Evolutionary conservation across 2,797 vertebrate species (phyloP), one percentile per base, ranked within the genome.

Genomic region (Oryzias sinensis): DNA sequence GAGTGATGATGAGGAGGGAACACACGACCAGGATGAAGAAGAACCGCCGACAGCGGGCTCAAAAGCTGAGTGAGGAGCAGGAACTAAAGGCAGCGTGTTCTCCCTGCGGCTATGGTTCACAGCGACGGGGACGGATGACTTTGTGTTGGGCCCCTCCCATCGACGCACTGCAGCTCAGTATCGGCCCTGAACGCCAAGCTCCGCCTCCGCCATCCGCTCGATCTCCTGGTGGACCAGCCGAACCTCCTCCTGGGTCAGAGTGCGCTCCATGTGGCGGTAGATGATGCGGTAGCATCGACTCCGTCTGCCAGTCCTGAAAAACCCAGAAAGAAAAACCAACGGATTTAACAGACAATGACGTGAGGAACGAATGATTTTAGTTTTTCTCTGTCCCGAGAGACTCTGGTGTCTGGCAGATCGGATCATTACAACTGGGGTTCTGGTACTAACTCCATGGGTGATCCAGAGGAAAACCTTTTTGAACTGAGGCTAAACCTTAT

Each of bases 211-310:
- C 0, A 84, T 66, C 14, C 81, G 78, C 70, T 94, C 87, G 41
- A 98, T 93, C 1, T 92, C 84, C 41, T 56, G 73, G 76, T 98
- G 96, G 74, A 96, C 2, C 0, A 1, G 54, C 4, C 69, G 58
- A 49, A 96, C 94, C 83, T 98, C 96, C 0, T 80, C 81, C 81
- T 97, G 94, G 1, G 90, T 92, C 62, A 97, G 82, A 1, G 95
- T 97, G 55, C 91, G 90, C 88, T 97, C 96, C 66, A 92, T 95
- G 91, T 98, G 96, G 5, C 95, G 94, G 84, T 99, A 99, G 41
- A 76, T 47, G 70, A 99, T 91, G 0, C 93, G 91, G 82, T 96
- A 99, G 82, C 96, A 98, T 25, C 94, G 95, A 73, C 96, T 98
- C 76, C 88, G 82, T 89, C 89, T 93, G 65, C 87, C 88, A 0